Conservation (phyloP, 2,113 vertebrate species). For the Notiomystis cincta region DNA sequence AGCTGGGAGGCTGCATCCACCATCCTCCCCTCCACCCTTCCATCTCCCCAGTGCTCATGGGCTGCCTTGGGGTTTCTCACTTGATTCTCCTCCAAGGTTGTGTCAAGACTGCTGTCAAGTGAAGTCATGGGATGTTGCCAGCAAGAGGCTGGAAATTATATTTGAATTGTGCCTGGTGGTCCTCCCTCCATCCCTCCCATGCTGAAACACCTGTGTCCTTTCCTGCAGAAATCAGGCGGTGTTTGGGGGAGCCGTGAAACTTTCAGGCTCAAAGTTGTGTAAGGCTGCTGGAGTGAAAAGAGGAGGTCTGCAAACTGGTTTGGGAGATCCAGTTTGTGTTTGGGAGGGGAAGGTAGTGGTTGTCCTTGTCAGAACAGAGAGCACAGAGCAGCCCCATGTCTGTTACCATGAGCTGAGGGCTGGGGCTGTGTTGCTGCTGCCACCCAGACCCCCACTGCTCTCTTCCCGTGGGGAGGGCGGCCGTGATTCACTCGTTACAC, state of each 20-base stretch:
- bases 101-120: not conserved
- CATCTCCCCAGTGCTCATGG: not conserved
- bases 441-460: not conserved
- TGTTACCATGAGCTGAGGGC: not conserved
- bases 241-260: not conserved
- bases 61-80: not conserved
- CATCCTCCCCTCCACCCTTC: not conserved
- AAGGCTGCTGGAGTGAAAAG: not conserved
- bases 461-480: rapidly evolving
- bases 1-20: not conserved
- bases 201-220: rapidly evolving
- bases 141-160: not conserved
- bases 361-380: rapidly evolving
- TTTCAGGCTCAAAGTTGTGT: rapidly evolving
- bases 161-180: not conserved
- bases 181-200: not conserved
- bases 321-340: not conserved
- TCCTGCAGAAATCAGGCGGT: not conserved
- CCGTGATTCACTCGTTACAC: rapidly evolving
- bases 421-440: not conserved
- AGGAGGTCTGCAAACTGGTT: not conserved
- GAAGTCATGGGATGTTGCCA: not conserved
- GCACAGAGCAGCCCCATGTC: rapidly evolving
- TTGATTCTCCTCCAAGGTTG: conserved; percentile 9
- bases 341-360: not conserved